Base-by-base conservation (phyloP, 1,140 invertebrate genomes). In the Leptinotarsa texana region DNA sequence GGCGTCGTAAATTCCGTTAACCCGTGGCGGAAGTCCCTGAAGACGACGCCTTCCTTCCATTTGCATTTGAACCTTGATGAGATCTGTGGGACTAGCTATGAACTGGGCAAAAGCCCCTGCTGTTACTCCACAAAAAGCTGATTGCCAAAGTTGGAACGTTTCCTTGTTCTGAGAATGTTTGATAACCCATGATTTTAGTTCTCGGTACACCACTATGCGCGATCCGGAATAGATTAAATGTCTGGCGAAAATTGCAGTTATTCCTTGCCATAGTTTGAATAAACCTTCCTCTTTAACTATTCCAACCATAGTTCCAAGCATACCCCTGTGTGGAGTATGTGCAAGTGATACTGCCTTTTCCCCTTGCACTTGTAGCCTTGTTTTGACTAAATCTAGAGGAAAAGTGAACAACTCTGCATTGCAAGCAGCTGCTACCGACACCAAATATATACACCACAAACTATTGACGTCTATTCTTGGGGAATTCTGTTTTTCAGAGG, bases 51-150 rank as follows among this genome's bases (percentile, higher is more conserved):
- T 89, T 1, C 96, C 96, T 84, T 98, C 96, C 90, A 96, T 95
- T 86, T 98, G 96, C 85, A 97, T 91, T 86, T 96, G 95, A 15
- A 97, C 95, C 88, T 98, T 98, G 78, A 97, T 91, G 75, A 98
- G 86, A 88, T 98, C 96, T 0, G 95, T 91, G 1, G 96, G 96
- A 81, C 93, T 95, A 27, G 95, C 93, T 63, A 96, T 86, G 87
- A 96, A 95, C 87, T 98, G 96, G 11, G 93, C 94, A 48, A 96
- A 82, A 4, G 91, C 92, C 1, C 96, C 95, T 13, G 95, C 93
- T 8, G 89, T 87, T 72, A 95, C 87, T n/a, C 95, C 96, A 79
- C 91, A 88, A 4, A 94, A 76, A 13, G 93, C 90, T 13, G 93
- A 90, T 76, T 90, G 89, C 91, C 91, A 93, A 33, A 93, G 74